Evolutionary conservation across 2,113 vertebrate genomes (phyloP).

Genomic region (Tragelaphus strepsiceros): DNA sequence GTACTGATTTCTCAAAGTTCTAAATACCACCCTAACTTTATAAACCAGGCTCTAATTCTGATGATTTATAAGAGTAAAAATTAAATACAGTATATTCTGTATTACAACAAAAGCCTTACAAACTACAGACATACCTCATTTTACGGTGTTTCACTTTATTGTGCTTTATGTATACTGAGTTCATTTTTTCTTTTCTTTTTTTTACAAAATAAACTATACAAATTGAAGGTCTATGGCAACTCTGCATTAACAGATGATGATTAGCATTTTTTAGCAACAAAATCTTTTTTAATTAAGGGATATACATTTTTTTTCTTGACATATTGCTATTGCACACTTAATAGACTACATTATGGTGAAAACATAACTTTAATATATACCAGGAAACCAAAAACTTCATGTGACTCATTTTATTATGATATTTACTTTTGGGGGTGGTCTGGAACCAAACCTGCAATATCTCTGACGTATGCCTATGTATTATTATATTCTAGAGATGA

Average conservation of each 20-base stretch:
- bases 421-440: not conserved
- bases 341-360: not conserved
- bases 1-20: conserved; percentile 29
- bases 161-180: not conserved
- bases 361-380: not conserved
- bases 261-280: not conserved
- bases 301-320: not conserved
- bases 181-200: not conserved
- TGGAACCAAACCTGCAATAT: not conserved
- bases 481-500: conserved; percentile 2
- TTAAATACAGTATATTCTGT: not conserved
- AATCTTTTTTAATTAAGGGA: not conserved
- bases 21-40: conserved; percentile 25
- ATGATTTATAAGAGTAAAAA: not conserved
- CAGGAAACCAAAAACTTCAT: not conserved
- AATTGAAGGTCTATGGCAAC: not conserved
- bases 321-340: not conserved
- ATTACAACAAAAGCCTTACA: conserved; percentile 26
- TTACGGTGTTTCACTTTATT: not conserved
- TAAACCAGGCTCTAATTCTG: not conserved
- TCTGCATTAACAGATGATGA: not conserved
- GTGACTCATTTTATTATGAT: not conserved
- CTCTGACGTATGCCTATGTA: not conserved
- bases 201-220: not conserved
- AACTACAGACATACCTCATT: not conserved